Evolutionary conservation across 2,888 invertebrate species (phyloP), one percentile per base, ranked within the genome.

Genomic region (Amiota communis): DNA sequence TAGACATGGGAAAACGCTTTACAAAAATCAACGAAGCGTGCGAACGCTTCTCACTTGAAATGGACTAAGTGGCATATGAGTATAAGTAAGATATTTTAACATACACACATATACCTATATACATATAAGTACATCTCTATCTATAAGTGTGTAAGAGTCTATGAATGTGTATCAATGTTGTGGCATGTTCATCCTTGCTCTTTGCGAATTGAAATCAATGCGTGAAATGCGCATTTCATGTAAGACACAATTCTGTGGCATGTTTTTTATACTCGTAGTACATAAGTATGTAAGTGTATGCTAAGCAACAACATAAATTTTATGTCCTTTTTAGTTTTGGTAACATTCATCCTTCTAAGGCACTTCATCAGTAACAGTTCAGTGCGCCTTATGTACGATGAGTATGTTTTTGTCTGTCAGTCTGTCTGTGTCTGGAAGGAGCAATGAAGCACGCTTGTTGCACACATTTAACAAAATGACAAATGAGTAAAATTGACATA

Each of bases 281-380:
- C n/a, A n/a, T n/a, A 36, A 36, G 36, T 74, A 53, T 51, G 49
- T 68, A 20, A n/a, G 57, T 64, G 65, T 70, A 61, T 75, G 76
- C 70, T 70, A 76, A 76, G 71, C 72, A 73, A 75, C 67, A 70
- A 75, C 36, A 36, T 36, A 36, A 2, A 36, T 36, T 53, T 13
- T 13, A 13, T 53, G 15, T n/a, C 53, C 8, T 53, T 59, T 59
- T 15, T 59, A 56, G n/a, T 36, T 68, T 61, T 71, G 65, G 49
- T 67, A 59, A 17, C 36, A 75, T 17, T 15, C 20, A 51, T 46
- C 71, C 20, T 15, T 36, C 47, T 57, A 46, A 23, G 64, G 20
- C 67, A 68, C 69, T 77, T 75, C 76, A 79, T 77, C 74, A 75
- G 78, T 75, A 69, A 75, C 72, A 76, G 74, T 79, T 71, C 65